Evolutionary conservation across 2,797 vertebrate species (phyloP).

Genomic region (Sebastes jordani): DNA sequence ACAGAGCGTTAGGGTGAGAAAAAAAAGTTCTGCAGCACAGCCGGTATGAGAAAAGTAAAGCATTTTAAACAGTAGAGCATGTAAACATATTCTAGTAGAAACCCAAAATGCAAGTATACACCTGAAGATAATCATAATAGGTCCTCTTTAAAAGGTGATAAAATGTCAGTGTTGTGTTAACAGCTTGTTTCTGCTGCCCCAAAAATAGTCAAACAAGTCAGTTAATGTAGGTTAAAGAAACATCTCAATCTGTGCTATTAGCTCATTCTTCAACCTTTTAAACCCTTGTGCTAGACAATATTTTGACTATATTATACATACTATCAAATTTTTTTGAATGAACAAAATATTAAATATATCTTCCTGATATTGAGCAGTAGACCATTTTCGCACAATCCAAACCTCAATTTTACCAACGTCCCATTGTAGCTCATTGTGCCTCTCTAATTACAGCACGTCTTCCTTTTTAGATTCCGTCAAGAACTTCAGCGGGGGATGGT

Average conservation of each 20-base stretch:
- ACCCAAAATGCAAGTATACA: too few relatives aligned
- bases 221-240: not conserved
- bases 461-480: not conserved
- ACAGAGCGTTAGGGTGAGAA: too few relatives aligned
- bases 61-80: too few relatives aligned
- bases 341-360: not conserved
- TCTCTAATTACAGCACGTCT: not conserved
- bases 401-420: not conserved
- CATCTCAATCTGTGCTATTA: not conserved
- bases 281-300: not conserved
- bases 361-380: not conserved
- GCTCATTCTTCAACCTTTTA: not conserved
- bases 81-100: too few relatives aligned
- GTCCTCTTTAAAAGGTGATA: not conserved
- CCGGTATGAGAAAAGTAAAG: too few relatives aligned
- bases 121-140: too few relatives aligned
- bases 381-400: not conserved
- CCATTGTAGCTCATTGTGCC: not conserved
- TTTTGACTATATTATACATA: not conserved
- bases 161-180: not conserved
- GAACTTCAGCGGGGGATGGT: not conserved
- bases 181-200: not conserved
- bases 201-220: not conserved
- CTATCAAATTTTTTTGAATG: not conserved
- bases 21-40: too few relatives aligned